Evolutionary conservation across 2,113 vertebrate species (phyloP).

Genomic region (Epinephelus cyanopodus): DNA sequence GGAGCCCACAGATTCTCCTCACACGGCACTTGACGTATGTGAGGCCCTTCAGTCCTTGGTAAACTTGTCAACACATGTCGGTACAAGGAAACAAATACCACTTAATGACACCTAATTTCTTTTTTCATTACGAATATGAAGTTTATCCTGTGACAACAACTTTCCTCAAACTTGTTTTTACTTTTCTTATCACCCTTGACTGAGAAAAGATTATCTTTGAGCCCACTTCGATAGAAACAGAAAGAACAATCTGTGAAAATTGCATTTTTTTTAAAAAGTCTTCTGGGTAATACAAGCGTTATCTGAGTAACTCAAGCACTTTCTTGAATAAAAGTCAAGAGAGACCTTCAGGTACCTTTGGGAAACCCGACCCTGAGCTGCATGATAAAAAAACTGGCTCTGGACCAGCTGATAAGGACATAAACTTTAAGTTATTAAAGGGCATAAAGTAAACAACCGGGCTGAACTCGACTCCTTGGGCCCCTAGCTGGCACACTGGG

Average conservation of each 20-base stretch:
- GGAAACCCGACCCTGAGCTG: slow-evolving; percentile 31
- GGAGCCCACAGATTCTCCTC: not conserved
- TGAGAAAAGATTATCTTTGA: not conserved
- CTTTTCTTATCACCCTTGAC: slow-evolving; percentile 7
- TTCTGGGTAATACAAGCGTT: not conserved
- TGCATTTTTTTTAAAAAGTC: not conserved
- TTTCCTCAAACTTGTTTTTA: slow-evolving; percentile 7
- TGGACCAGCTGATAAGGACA: slow-evolving; percentile 38
- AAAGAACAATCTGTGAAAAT: slow-evolving; percentile 7
- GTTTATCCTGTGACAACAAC: slow-evolving; percentile 11
- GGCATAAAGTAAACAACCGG: slow-evolving; percentile 56
- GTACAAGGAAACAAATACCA: slow-evolving; percentile 9
- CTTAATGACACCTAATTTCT: slow-evolving; percentile 3
- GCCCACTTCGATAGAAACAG: not conserved
- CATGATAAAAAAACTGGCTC: slow-evolving; percentile 1
- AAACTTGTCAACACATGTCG: slow-evolving; percentile 17
- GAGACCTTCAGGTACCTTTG: not conserved
- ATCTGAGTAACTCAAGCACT: slow-evolving; percentile 5
- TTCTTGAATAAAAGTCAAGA: slow-evolving; percentile 8
- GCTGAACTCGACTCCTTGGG: slow-evolving; percentile 44
- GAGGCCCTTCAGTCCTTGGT: not conserved
- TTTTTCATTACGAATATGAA: not conserved
- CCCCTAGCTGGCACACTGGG: slow-evolving; percentile 41
- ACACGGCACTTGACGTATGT: not conserved
- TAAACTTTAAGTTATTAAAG: slow-evolving; percentile 45